Conservation (phyloP, 2,888 invertebrate species). For the Drosophila pseudotalamancana region DNA sequence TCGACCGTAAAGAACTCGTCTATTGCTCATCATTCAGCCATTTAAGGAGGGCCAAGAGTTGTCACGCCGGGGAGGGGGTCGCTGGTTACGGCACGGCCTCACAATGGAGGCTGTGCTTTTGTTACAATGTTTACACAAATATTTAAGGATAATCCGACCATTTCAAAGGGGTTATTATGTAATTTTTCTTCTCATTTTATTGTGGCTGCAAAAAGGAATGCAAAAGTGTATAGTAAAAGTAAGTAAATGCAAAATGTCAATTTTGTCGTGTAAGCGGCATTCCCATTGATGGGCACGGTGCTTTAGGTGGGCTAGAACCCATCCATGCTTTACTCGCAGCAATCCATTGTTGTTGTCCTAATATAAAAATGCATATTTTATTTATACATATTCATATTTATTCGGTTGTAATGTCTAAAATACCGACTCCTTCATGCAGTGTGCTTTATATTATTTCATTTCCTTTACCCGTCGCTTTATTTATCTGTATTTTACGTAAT, state of each 20-base stretch:
- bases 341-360: constrained; percentile 44
- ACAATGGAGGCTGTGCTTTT: constrained; percentile 79
- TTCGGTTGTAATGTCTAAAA: constrained; percentile 63
- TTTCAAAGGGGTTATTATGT: constrained; percentile 83
- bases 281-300: constrained; percentile 43
- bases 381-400: constrained; percentile 52
- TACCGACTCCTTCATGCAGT: constrained; percentile 56
- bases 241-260: constrained; percentile 78
- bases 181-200: constrained; percentile 81
- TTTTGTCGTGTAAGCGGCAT: constrained; percentile 75
- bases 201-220: constrained; percentile 49
- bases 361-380: constrained; percentile 34
- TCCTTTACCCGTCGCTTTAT: constrained; percentile 53
- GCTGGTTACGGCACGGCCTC: constrained; percentile 31
- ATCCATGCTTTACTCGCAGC: background rate
- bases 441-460: constrained; percentile 58
- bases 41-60: constrained; percentile 44
- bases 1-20: constrained; percentile 69
- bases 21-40: constrained; percentile 77
- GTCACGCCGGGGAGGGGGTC: no score
- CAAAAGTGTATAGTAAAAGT: constrained; percentile 61
- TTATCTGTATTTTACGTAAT: constrained; percentile 55
- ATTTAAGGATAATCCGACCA: constrained; percentile 83
- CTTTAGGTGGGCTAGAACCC: background rate
- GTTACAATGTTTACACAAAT: constrained; percentile 83